Conservation (phyloP, 2,113 vertebrate species). For the Ascaphus truei region DNA sequence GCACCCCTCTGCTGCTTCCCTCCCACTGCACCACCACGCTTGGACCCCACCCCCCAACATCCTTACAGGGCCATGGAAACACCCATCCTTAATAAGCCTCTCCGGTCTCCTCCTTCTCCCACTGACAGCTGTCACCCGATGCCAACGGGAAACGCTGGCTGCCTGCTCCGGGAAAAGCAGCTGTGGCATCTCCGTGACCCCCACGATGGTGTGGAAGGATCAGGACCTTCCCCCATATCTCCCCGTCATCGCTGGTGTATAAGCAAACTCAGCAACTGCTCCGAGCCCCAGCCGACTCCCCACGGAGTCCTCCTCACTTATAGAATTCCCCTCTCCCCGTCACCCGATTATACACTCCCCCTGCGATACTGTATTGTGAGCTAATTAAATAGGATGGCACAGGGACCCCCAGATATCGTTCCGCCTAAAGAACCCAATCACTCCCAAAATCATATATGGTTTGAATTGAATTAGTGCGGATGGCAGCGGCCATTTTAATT, state of each 20-base stretch:
- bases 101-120: not conserved
- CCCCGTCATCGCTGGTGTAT: conserved; percentile 19
- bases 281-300: not conserved
- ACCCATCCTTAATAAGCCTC: not conserved
- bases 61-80: conserved; percentile 10
- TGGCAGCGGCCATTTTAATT: no score
- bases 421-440: no score
- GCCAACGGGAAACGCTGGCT: not conserved
- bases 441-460: no score
- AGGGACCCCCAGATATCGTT: no score
- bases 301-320: no score
- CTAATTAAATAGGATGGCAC: no score
- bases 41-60: not conserved
- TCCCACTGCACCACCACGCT: not conserved
- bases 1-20: not conserved
- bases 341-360: no score
- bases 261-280: conserved; percentile 8
- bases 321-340: no score
- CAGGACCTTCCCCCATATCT: not conserved
- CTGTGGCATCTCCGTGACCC: conserved; percentile 2
- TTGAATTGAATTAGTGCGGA: no score
- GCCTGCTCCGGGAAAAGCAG: conserved; percentile 14
- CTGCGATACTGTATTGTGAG: no score
- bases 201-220: no score
- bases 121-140: conserved; percentile 20